Evolutionary conservation across 1,140 invertebrate genomes (phyloP).

Genomic region (Lordiphosa collinella): DNA sequence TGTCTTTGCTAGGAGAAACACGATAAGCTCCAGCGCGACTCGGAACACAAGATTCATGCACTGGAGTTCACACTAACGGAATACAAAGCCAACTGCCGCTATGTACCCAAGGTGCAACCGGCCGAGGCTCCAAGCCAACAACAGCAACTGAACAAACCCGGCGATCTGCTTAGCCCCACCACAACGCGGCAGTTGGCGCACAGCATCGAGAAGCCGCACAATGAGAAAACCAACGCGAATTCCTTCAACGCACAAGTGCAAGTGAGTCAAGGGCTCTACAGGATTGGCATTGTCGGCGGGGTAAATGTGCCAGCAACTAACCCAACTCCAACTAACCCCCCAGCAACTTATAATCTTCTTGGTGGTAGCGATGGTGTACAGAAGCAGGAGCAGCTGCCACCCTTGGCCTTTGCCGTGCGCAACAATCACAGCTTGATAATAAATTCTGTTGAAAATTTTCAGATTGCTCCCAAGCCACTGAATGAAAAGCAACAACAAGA

Average conservation of each 20-base stretch:
- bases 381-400: conserved; percentile 8
- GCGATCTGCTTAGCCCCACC: conserved; percentile 29
- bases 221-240: conserved; percentile 45
- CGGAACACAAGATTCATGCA: conserved; percentile 44
- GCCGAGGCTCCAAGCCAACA: conserved; percentile 29
- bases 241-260: conserved; percentile 68
- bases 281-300: conserved; percentile 64
- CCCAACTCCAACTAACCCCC: conserved; percentile 31
- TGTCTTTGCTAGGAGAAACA: conserved; percentile 51
- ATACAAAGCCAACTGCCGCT: conserved; percentile 54
- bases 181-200: conserved; percentile 31
- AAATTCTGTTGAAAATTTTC: conserved; percentile 80
- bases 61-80: conserved; percentile 46
- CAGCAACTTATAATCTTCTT: conserved; percentile 31
- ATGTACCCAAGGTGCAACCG: conserved; percentile 43
- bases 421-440: conserved; percentile 73
- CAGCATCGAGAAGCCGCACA: conserved; percentile 62
- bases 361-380: conserved; percentile 24
- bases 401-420: conserved; percentile 31
- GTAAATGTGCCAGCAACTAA: conserved; percentile 61
- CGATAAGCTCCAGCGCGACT: conserved; percentile 32
- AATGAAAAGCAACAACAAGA: conserved; percentile 47
- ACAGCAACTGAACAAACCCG: conserved; percentile 46
- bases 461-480: conserved; percentile 67
- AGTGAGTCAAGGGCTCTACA: conserved; percentile 78